Percentiles rank a stretch among this genome's conserved stretches.
phyloP scores from a whole-genome alignment of 2,113 vertebrate genomes.

The Lepisosteus oculatus region DNA sequence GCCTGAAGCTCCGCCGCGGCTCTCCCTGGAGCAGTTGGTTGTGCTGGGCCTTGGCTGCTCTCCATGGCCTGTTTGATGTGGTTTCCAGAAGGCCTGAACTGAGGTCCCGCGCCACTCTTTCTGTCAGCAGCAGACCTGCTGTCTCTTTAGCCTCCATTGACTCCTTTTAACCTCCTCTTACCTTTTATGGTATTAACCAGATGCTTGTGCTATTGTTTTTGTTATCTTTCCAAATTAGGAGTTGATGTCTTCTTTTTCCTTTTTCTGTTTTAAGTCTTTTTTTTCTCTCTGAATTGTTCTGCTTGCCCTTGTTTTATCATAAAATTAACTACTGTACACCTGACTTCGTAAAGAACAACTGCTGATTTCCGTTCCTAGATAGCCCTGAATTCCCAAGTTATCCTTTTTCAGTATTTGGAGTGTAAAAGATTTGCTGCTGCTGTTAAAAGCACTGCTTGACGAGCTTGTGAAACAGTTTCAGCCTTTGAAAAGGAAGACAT shows the following conservation, averaged over 20 bases:
- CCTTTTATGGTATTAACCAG: constrained; percentile 59
- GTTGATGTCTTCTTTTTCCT: background rate
- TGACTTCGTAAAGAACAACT: too few species aligned
- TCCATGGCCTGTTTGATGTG: constrained; percentile 69
- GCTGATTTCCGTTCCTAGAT: too few species aligned
- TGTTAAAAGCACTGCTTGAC: too few species aligned
- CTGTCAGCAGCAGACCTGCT: constrained; percentile 75
- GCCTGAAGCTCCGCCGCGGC: background rate
- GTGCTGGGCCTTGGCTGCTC: constrained; percentile 62
- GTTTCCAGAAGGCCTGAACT: constrained; percentile 72
- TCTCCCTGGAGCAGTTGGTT: constrained; percentile 58
- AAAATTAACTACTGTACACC: too few species aligned
- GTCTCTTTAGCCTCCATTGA: constrained; percentile 66
- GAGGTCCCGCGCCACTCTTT: constrained; percentile 66
- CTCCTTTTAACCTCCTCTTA: constrained; percentile 76
- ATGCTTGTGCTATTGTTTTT: constrained; percentile 53
- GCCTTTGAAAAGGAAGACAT: too few species aligned
- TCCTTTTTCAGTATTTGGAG: too few species aligned
- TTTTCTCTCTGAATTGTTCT: too few species aligned
- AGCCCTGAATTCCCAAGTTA: too few species aligned
- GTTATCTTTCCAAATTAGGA: constrained; percentile 27
- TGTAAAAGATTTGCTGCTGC: too few species aligned
- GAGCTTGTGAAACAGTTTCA: too few species aligned
- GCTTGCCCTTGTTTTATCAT: too few species aligned
- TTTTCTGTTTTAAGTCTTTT: background rate